Evolutionary conservation across 2,888 invertebrate genomes (phyloP).

Genomic region (Sturmia bella): DNA sequence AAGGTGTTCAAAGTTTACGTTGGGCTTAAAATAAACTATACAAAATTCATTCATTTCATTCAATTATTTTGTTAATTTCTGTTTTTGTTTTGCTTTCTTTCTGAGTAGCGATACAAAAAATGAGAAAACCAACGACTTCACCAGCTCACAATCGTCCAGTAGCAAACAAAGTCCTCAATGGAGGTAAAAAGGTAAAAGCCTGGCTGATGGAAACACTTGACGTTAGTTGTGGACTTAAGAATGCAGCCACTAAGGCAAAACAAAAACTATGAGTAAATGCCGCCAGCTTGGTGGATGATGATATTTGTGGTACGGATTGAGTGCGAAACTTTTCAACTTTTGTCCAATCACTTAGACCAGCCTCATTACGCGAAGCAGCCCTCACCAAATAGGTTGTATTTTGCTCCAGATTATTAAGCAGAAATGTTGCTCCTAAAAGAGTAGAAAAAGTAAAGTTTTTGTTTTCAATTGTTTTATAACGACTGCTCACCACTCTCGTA

Average conservation of each 20-base stretch:
- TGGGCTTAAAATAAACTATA: constrained; percentile 53
- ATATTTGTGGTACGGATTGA: constrained; percentile 78
- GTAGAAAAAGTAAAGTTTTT: constrained; percentile 3
- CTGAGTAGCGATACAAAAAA: constrained; percentile 42
- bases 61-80: background rate
- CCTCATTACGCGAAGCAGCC: constrained; percentile 83
- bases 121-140: constrained; percentile 45
- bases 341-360: constrained; percentile 83
- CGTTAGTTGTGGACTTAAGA: constrained; percentile 65
- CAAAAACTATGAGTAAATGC: constrained; percentile 62
- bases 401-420: constrained; percentile 82
- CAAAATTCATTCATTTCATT: constrained; percentile 16
- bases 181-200: background rate
- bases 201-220: constrained; percentile 25
- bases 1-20: background rate
- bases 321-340: constrained; percentile 79
- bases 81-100: constrained; percentile 19
- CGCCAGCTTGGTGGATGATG: constrained; percentile 64
- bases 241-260: constrained; percentile 66
- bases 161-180: constrained; percentile 4
- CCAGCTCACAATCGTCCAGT: constrained; percentile 42
- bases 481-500: constrained; percentile 80
- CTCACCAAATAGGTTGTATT: constrained; percentile 83
- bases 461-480: background rate
- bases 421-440: constrained; percentile 82